These are phyloP conservation scores for Hyposoter didymator DNA, from an alignment of 2,888 invertebrate genomes.

Conservation along the genomic window DNA sequence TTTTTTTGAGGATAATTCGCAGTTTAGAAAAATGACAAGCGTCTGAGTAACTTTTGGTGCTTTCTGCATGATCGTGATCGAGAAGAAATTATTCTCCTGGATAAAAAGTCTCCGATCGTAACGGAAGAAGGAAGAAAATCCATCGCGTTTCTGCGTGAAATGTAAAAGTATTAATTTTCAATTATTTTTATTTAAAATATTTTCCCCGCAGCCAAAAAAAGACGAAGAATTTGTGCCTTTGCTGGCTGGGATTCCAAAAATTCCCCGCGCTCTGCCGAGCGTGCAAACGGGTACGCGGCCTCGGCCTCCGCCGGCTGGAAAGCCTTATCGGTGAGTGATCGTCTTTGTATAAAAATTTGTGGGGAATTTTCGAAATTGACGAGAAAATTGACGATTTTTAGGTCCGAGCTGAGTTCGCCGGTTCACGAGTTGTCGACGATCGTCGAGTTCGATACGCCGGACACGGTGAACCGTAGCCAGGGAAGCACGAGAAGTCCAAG, in stretches of 20 bases:
- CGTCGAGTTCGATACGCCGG: slow-evolving; percentile 89
- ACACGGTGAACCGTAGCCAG: slow-evolving; percentile 84
- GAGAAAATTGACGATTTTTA: slow-evolving; percentile 63
- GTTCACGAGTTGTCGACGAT: slow-evolving; percentile 89
- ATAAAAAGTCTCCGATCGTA: not conserved
- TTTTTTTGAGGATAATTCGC: not conserved
- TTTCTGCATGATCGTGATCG: not conserved
- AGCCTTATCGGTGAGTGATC: slow-evolving; percentile 75
- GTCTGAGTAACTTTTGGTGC: not conserved
- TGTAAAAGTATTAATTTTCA: not conserved
- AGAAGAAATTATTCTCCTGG: not conserved
- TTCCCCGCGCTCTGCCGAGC: slow-evolving; percentile 69
- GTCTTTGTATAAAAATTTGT: slow-evolving; percentile 29
- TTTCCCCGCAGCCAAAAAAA: slow-evolving; percentile 35
- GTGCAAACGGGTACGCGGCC: slow-evolving; percentile 68
- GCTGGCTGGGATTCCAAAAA: slow-evolving; percentile 78
- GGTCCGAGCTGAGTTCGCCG: slow-evolving; percentile 75
- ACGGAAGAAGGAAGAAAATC: not conserved
- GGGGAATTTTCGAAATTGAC: not conserved
- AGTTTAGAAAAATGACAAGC: not conserved
- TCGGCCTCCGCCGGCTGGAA: slow-evolving; percentile 78
- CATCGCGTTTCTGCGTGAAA: not conserved
- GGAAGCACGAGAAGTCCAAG: slow-evolving; percentile 73
- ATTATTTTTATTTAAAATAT: not conserved
- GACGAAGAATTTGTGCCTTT: slow-evolving; percentile 74